Percentiles rank a stretch among this genome's conserved stretches.
Conservation (phyloP, 2,113 vertebrate species). For the Stegastes partitus region DNA sequence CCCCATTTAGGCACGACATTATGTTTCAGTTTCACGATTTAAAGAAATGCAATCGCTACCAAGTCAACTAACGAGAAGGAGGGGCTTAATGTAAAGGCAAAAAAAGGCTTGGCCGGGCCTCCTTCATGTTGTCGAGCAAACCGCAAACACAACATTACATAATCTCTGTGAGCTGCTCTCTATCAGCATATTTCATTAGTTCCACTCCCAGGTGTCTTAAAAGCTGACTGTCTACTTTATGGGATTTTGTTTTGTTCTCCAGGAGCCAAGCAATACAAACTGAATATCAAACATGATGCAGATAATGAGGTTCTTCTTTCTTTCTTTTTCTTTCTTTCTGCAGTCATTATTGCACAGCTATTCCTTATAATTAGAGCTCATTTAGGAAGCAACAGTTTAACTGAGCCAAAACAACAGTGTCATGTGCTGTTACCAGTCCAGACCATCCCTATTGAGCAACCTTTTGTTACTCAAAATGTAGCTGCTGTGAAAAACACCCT, state of each 20-base stretch:
- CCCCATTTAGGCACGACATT: slow-evolving; percentile 36
- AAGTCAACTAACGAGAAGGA: neutral
- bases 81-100: slow-evolving; percentile 20
- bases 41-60: slow-evolving; percentile 36
- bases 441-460: slow-evolving; percentile 22
- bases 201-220: slow-evolving; percentile 48
- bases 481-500: slow-evolving; percentile 24
- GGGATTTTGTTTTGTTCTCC: slow-evolving; percentile 16
- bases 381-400: slow-evolving; percentile 16
- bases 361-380: slow-evolving; percentile 48
- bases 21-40: slow-evolving; percentile 45
- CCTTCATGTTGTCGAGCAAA: slow-evolving; percentile 34
- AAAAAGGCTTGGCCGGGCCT: slow-evolving; percentile 7
- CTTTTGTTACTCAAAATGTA: slow-evolving; percentile 36
- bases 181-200: slow-evolving; percentile 33
- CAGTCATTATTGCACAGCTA: slow-evolving; percentile 17
- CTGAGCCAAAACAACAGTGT: slow-evolving; percentile 29
- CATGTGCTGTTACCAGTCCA: slow-evolving; percentile 18
- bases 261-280: neutral
- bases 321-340: neutral
- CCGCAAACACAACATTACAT: slow-evolving; percentile 42
- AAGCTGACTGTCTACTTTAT: slow-evolving; percentile 23
- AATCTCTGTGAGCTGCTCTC: slow-evolving; percentile 46
- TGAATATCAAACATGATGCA: too few relatives aligned
- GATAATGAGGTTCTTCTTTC: neutral